phyloP scores from a whole-genome alignment of 2,797 vertebrate species.

The Sparus aurata region DNA sequence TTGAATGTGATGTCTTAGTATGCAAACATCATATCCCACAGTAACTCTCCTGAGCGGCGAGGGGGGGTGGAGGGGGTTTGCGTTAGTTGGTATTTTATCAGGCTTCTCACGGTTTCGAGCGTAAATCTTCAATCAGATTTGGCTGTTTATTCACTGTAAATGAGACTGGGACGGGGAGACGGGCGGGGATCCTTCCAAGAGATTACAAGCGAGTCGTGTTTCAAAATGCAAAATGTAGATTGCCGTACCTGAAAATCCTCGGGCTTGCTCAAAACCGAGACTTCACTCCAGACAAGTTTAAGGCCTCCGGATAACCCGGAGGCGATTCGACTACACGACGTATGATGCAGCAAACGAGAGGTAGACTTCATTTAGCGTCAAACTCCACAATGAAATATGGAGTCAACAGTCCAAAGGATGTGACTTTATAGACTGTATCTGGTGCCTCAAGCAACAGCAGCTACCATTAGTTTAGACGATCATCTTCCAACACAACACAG shows the following conservation, averaged over 20 bases:
- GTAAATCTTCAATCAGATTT: slow-evolving; percentile 62
- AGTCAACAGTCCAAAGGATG: too few species aligned
- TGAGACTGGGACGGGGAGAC: slow-evolving; percentile 49
- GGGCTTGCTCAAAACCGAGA: slow-evolving; percentile 1
- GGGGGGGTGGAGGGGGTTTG: neutral
- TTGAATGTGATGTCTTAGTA: slow-evolving; percentile 44
- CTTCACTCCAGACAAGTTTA: neutral
- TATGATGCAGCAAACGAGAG: neutral
- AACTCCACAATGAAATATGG: neutral
- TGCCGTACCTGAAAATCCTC: slow-evolving; percentile 16
- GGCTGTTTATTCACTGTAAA: slow-evolving; percentile 64
- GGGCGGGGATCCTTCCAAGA: slow-evolving; percentile 30
- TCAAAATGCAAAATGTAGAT: slow-evolving; percentile 33
- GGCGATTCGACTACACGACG: neutral
- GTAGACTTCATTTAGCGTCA: neutral
- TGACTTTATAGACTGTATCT: too few species aligned
- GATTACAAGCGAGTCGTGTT: slow-evolving; percentile 41
- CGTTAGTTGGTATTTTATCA: slow-evolving; percentile 42
- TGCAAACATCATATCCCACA: slow-evolving; percentile 50
- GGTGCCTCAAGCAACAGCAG: too few species aligned
- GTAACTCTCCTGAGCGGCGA: slow-evolving; percentile 13
- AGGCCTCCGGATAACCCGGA: neutral
- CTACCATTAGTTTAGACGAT: too few species aligned
- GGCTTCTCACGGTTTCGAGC: slow-evolving; percentile 52
- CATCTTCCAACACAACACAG: too few species aligned